Evolutionary conservation across 2,888 invertebrate species (phyloP), one percentile per base, ranked within the genome.

Genomic region (Himalopsyche kuldschensis): DNA sequence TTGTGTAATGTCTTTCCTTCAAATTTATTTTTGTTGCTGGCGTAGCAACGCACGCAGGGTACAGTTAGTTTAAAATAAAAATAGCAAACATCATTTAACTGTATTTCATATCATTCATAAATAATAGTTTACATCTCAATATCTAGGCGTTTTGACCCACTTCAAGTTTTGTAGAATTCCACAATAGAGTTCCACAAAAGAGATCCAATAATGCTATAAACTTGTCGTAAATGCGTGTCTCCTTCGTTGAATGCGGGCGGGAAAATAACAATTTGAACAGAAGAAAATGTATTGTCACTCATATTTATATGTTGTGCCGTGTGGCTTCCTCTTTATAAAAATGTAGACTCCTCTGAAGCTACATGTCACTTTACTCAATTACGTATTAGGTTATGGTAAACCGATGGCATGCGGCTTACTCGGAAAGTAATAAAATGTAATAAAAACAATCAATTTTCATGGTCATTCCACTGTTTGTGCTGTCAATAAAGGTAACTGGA

Each of bases 221-320:
- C 83, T 83, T 80, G 83, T 83, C 83, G 80, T 76, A 83, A 79
- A 83, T 83, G 80, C 80, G 35, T 80, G 80, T 80, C 79, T 83
- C 80, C 83, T 80, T 35, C 48, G 75, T 31, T 35, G 24, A 75
- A 79, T 69, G 82, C 48, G 75, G 78, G 82, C 76, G 75, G 77
- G 69, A 80, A 80, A 80, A 32, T 46, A 82, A 82, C 82, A 79
- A 79, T 46, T 41, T 55, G 55, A 24, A 55, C 55, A 55, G 55
- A 20, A 6, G 55, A 55, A 55, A 41, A 24, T 82, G 75, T 15
- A 55, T 55, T 55, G 55, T 55, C n/a, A 55, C n/a, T 24, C 55
- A 20, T 55, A 41, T 41, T 55, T 55, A 8, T 24, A 55, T 55
- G n/a, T 55, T 55, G 24, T 55, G 55, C 55, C 8, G 55, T 55